Evolutionary conservation across 2,797 vertebrate species (phyloP).

Genomic region (Leptatherina wallacei): DNA sequence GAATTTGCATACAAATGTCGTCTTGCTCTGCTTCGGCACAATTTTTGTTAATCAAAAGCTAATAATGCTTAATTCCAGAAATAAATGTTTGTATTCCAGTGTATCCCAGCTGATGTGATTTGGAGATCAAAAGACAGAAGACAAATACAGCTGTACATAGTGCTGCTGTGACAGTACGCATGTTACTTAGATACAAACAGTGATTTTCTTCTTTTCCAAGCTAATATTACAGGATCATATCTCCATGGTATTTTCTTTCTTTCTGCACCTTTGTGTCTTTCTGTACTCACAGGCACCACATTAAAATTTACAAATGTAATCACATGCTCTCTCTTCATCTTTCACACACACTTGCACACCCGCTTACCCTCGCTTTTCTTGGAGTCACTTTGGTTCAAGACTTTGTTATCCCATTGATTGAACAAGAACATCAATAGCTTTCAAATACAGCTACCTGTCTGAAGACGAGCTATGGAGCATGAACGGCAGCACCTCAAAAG

Average conservation of each 20-base stretch:
- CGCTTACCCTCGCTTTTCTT: slow-evolving; percentile 64
- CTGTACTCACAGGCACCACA: slow-evolving; percentile 14
- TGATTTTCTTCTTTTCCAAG: slow-evolving; percentile 32
- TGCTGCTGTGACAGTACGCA: slow-evolving; percentile 20
- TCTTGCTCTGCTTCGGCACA: slow-evolving; percentile 54
- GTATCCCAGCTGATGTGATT: slow-evolving; percentile 62
- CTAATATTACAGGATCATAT: slow-evolving; percentile 37
- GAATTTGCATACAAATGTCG: slow-evolving; percentile 66
- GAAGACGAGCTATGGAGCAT: slow-evolving; percentile 78
- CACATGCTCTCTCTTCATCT: slow-evolving; percentile 21
- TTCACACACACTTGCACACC: slow-evolving; percentile 29
- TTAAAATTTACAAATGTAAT: slow-evolving; percentile 43
- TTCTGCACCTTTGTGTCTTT: slow-evolving; percentile 4
- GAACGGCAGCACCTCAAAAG: slow-evolving; percentile 78
- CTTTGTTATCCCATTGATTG: slow-evolving; percentile 83
- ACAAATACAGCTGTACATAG: slow-evolving; percentile 47
- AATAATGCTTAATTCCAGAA: slow-evolving; percentile 61
- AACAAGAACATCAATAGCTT: slow-evolving; percentile 80
- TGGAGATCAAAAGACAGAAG: slow-evolving; percentile 49
- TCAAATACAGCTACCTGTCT: slow-evolving; percentile 82
- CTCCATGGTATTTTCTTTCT: slow-evolving; percentile 17
- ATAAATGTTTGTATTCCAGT: slow-evolving; percentile 59
- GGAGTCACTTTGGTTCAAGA: slow-evolving; percentile 78
- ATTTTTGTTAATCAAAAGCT: slow-evolving; percentile 50
- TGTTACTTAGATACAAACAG: slow-evolving; percentile 47